Conservation (phyloP, 1,140 invertebrate genomes). For the Tetramorium parvispinum region DNA sequence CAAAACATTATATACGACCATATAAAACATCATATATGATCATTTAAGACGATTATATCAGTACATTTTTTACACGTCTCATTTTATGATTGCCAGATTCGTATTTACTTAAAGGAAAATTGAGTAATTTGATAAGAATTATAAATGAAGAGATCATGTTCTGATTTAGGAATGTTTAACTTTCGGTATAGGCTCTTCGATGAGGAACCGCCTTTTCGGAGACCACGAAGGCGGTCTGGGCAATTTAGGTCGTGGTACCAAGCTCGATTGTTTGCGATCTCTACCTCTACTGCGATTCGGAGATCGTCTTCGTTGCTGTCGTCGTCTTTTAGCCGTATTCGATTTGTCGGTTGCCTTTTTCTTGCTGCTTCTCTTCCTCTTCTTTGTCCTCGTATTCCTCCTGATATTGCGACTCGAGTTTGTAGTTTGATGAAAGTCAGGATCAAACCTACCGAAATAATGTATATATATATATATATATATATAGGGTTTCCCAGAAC, state of each 20-base stretch:
- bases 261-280: constrained; percentile 29
- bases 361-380: not conserved
- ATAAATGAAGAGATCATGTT: not conserved
- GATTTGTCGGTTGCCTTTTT: constrained; percentile 38
- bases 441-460: constrained; percentile 56
- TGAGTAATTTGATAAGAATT: constrained; percentile 1
- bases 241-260: constrained; percentile 61
- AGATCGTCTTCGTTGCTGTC: constrained; percentile 14
- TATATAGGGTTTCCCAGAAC: no score
- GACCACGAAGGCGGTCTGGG: constrained; percentile 71
- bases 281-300: constrained; percentile 40
- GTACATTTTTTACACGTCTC: not conserved
- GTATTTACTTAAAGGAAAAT: not conserved
- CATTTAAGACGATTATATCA: not conserved
- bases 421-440: constrained; percentile 16
- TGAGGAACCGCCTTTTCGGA: constrained; percentile 66
- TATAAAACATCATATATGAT: not conserved
- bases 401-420: not conserved
- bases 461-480: not conserved
- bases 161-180: constrained; percentile 60
- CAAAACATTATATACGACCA: not conserved
- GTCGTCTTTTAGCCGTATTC: constrained; percentile 40
- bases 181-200: constrained; percentile 73
- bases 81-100: not conserved
- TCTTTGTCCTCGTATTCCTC: constrained; percentile 10